Evolutionary conservation across 2,888 invertebrate species (phyloP).

Genomic region (Trichopoda pennipes): DNA sequence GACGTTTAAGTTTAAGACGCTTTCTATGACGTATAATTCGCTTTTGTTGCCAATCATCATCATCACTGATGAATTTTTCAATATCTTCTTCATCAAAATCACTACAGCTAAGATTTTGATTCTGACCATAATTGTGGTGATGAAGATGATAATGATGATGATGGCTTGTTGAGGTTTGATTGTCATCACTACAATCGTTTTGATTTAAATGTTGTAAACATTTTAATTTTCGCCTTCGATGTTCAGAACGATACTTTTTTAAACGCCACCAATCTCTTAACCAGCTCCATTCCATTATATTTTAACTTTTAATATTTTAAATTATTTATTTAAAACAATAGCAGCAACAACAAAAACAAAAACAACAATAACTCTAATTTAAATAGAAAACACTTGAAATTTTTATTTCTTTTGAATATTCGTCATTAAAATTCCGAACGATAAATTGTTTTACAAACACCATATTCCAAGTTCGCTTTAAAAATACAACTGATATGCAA

Average conservation of each 20-base stretch:
- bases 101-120: conserved; percentile 48
- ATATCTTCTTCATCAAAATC: conserved; percentile 54
- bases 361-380: neutral
- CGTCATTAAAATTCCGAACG: conserved; percentile 12
- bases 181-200: conserved; percentile 23
- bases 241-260: conserved; percentile 81
- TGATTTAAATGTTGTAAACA: conserved; percentile 51
- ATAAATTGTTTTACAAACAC: neutral
- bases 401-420: neutral
- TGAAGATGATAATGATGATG: conserved; percentile 50
- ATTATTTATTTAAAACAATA: neutral
- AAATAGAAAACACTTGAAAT: conserved; percentile 25
- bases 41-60: conserved; percentile 65
- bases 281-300: conserved; percentile 89
- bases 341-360: conserved; percentile 6
- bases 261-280: conserved; percentile 91
- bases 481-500: conserved; percentile 54
- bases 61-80: conserved; percentile 57
- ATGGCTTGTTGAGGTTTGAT: conserved; percentile 28
- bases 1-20: conserved; percentile 63
- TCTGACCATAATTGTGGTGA: conserved; percentile 57
- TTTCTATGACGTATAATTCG: conserved; percentile 59
- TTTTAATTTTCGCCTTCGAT: conserved; percentile 60
- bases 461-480: conserved; percentile 45
- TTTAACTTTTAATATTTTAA: conserved; percentile 13